Base-by-base conservation (phyloP, 2,888 invertebrate genomes). In the Priocnemis perturbator region DNA sequence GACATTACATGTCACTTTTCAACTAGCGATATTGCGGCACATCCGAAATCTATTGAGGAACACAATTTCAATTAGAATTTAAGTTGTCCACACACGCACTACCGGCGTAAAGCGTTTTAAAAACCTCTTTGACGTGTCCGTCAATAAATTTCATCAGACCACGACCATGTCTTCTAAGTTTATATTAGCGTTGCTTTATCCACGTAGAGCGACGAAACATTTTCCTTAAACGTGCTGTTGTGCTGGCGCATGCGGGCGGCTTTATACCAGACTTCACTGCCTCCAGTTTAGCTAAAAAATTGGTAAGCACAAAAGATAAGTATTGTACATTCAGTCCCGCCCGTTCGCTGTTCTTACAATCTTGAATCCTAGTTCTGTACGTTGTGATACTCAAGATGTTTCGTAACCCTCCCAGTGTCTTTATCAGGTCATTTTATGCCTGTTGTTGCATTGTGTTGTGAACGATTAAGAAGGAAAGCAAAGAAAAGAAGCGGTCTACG, bases 141-240 rank as follows among this genome's bases (percentile, higher is more conserved):
- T 82, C 76, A 71, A 78, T 78, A 80, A 63, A 73, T 74, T 79
- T 78, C 73, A 68, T 68, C 74, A 79, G 76, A 76, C 74, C 71
- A 72, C 74, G 77, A 75, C 77, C 81, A 73, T 74, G 76, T 84
- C 81, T 81, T 81, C 77, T 79, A 77, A 76, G 71, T 75, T 82
- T 77, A 76, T 82, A 87, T 87, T 85, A 84, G 78, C 85, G 85
- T 87, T 85, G 86, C 86, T 86, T 87, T 87, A 85, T 82, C 83
- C 80, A 79, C 81, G 86, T 86, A 86, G 86, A 87, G 87, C 87
- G 85, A 87, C 86, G 87, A 86, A 88, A 87, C 85, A 86, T 83
- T 84, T 82, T 79, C 69, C 75, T 78, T 73, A 76, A 78, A 79
- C 74, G 63, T 69, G 75, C 76, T 75, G 73, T 75, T 77, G 77